phyloP scores from a whole-genome alignment of 2,888 invertebrate species.

The Vesta saturnalis region DNA sequence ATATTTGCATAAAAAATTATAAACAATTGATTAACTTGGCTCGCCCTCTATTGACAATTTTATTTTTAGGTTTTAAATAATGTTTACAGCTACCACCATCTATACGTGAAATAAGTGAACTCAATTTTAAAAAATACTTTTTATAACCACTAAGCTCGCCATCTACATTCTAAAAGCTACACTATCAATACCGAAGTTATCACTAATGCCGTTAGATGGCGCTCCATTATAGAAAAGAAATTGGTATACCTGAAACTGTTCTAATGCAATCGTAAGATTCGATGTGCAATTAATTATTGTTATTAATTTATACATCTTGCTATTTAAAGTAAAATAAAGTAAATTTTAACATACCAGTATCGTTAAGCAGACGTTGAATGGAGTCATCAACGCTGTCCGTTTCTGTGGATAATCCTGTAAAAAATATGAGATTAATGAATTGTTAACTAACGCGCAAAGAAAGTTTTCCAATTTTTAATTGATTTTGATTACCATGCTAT shows the following conservation, averaged over 20 bases:
- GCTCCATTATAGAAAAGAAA: too few species aligned
- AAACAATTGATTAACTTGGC: background rate
- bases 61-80: background rate
- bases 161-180: too few species aligned
- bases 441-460: too few species aligned
- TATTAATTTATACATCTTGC: background rate
- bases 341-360: conserved; percentile 65
- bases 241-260: too few species aligned
- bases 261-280: background rate
- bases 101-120: background rate
- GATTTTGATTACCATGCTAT: too few species aligned
- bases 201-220: too few species aligned
- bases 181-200: too few species aligned
- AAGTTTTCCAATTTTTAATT: too few species aligned
- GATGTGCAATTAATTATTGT: background rate
- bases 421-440: too few species aligned
- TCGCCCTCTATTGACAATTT: background rate
- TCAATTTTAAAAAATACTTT: too few species aligned
- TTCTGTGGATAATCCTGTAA: conserved; percentile 73
- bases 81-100: background rate
- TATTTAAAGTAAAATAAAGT: too few species aligned
- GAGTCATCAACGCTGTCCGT: conserved; percentile 70
- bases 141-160: too few species aligned
- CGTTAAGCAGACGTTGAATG: conserved; percentile 71
- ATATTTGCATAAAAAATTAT: background rate